Percentiles rank a stretch among this genome's conserved stretches.
Conservation (phyloP, 2,113 vertebrate species). For the Charadrius vociferus region DNA sequence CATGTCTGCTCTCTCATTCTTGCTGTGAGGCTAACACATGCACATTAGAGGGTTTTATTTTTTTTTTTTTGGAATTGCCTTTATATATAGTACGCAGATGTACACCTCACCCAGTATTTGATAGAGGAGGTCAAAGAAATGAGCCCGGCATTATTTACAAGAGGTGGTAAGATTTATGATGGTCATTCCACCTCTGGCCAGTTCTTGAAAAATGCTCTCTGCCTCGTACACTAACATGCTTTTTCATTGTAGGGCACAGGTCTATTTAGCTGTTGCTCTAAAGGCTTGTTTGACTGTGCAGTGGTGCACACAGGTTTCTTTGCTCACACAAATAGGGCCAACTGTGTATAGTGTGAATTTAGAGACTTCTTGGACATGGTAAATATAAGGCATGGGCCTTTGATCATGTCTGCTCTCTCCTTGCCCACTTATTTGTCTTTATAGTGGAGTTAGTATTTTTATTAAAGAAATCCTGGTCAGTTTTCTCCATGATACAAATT, state of each 20-base stretch:
- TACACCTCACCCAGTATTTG: background rate
- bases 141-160: background rate
- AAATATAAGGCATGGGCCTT: background rate
- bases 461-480: accelerated
- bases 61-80: background rate
- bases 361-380: background rate
- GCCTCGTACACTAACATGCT: background rate
- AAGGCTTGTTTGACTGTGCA: background rate
- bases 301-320: background rate
- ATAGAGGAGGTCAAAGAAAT: background rate
- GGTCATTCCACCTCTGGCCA: background rate
- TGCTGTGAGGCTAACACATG: background rate
- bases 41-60: background rate
- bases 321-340: background rate
- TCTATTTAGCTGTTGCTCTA: background rate
- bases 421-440: background rate
- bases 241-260: background rate
- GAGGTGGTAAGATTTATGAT: background rate
- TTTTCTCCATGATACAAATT: background rate
- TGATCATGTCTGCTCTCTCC: background rate
- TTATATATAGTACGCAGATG: background rate
- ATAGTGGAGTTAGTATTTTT: background rate
- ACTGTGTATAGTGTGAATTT: background rate
- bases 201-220: background rate
- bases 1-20: background rate